Evolutionary conservation across 2,888 invertebrate genomes (phyloP).

Genomic region (Branchipolynoe longqiensis): DNA sequence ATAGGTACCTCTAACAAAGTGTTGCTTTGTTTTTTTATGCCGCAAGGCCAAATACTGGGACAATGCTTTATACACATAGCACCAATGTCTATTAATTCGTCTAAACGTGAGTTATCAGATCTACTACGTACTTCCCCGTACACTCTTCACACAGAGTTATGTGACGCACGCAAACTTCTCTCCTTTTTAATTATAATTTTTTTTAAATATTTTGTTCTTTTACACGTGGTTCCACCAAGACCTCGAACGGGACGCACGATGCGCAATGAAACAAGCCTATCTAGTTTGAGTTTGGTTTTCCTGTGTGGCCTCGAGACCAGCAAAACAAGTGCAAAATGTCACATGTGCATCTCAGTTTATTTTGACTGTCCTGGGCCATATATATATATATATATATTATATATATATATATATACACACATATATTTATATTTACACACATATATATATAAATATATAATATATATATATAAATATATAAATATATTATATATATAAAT

Average conservation of each 20-base stretch:
- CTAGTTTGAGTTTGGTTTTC: background rate
- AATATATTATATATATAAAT: no score
- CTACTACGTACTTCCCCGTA: background rate
- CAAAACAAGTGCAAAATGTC: no score
- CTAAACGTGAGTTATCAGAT: constrained; percentile 27
- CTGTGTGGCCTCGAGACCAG: no score
- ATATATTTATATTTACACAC: no score
- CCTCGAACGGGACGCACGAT: background rate
- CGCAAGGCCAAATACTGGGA: constrained; percentile 52
- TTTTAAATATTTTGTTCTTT: no score
- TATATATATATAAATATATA: no score
- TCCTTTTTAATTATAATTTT: no score
- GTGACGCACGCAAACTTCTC: background rate
- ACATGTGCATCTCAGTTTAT: no score
- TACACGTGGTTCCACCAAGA: background rate
- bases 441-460: no score
- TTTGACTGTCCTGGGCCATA: no score
- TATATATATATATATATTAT: no score
- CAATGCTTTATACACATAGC: constrained; percentile 56
- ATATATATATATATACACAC: no score
- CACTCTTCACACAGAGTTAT: background rate
- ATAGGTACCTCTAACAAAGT: constrained; percentile 35
- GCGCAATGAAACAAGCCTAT: background rate
- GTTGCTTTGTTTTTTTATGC: constrained; percentile 12
- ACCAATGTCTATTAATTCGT: constrained; percentile 48